These are phyloP conservation scores for Brachionus manjavacas DNA, from an alignment of 1,140 invertebrate species.

Conservation along the genomic window DNA sequence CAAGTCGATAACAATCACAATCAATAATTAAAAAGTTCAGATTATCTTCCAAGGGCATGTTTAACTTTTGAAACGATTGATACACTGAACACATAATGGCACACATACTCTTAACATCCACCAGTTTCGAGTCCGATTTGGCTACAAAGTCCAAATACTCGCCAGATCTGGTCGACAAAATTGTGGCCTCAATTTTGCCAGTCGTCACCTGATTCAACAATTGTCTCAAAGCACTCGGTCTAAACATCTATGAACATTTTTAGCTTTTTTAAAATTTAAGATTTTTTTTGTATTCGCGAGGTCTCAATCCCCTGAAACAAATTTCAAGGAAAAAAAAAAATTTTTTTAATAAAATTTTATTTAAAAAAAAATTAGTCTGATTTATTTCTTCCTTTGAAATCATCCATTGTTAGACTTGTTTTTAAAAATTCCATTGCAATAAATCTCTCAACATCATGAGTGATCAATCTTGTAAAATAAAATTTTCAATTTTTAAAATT, in stretches of 20 bases:
- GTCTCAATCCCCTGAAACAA: not conserved
- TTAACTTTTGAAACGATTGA: slow-evolving; percentile 34
- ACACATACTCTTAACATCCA: slow-evolving; percentile 4
- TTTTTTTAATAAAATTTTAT: not conserved
- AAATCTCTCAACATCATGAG: not conserved
- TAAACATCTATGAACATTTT: slow-evolving; percentile 12
- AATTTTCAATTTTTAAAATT: not conserved
- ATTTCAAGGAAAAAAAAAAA: not conserved
- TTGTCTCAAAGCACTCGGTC: slow-evolving; percentile 22
- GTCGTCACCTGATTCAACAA: slow-evolving; percentile 25
- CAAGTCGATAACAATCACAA: slow-evolving; percentile 25
- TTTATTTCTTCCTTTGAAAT: not conserved
- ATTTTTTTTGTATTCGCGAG: not conserved
- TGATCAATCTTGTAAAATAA: not conserved
- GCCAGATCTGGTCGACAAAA: not conserved
- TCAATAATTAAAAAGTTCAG: slow-evolving; percentile 32
- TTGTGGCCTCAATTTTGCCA: not conserved
- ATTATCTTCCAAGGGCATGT: slow-evolving; percentile 9
- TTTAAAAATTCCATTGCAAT: slow-evolving; percentile 29
- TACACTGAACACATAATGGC: slow-evolving; percentile 14
- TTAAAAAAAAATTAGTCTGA: not conserved
- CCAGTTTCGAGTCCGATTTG: not conserved
- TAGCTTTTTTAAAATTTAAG: not conserved
- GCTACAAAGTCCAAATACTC: slow-evolving; percentile 27
- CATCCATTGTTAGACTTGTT: not conserved